Conservation (phyloP, 2,113 vertebrate species). For the Siniperca knerii region DNA sequence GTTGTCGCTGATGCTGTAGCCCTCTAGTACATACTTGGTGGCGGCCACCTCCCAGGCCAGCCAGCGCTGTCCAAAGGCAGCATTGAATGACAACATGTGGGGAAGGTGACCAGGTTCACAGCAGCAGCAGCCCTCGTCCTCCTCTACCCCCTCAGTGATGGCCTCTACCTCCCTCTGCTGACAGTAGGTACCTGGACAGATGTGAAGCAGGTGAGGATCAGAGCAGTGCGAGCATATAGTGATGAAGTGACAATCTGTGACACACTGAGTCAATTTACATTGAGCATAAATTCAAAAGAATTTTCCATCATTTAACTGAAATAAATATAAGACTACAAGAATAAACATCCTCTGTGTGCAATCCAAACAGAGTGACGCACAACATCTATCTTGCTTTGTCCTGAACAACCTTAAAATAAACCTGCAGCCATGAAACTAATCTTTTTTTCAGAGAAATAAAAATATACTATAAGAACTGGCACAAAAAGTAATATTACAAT, state of each 20-base stretch:
- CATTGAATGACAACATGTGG: constrained; percentile 92
- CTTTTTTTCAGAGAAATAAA: not conserved
- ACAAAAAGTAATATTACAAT: not conserved
- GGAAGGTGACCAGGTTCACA: constrained; percentile 93
- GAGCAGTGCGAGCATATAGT: not conserved
- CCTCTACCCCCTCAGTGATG: constrained; percentile 93
- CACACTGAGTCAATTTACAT: not conserved
- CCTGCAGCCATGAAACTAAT: not conserved
- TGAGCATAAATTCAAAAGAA: not conserved
- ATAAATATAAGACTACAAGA: not conserved
- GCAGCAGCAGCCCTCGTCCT: constrained; percentile 94
- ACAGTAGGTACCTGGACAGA: constrained; percentile 89
- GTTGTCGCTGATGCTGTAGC: constrained; percentile 95
- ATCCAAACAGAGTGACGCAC: not conserved
- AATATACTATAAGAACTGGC: not conserved
- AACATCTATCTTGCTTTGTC: not conserved
- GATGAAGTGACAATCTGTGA: not conserved
- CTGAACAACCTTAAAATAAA: constrained; percentile 14
- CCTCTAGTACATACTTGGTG: constrained; percentile 93
- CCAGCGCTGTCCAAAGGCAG: constrained; percentile 95
- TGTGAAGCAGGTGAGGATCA: not conserved
- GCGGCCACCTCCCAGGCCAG: constrained; percentile 94
- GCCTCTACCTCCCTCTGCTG: constrained; percentile 95
- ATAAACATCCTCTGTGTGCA: not conserved
- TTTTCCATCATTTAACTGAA: not conserved